Conservation (phyloP, 2,888 invertebrate species). For the Tachina fera region DNA sequence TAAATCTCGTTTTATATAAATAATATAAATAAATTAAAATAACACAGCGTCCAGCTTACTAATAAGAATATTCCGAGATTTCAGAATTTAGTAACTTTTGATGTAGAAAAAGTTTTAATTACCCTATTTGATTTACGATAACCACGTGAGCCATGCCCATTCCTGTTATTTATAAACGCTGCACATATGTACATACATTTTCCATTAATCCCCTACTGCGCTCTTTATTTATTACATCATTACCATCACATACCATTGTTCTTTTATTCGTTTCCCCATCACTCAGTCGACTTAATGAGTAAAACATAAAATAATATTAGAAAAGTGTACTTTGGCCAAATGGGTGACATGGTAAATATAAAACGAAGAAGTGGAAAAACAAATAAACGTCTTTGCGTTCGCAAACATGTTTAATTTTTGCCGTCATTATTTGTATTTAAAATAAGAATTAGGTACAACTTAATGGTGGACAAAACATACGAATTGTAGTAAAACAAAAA, state of each 20-base stretch:
- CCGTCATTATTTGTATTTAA: slow-evolving; percentile 42
- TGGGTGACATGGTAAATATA: slow-evolving; percentile 40
- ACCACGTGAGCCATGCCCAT: neutral
- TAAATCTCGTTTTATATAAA: no score
- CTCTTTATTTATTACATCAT: neutral
- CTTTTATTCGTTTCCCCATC: neutral
- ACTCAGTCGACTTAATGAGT: neutral
- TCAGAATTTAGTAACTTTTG: no score
- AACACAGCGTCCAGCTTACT: no score
- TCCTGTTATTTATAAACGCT: neutral
- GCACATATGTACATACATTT: neutral
- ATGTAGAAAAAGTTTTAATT: no score
- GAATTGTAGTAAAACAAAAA: neutral
- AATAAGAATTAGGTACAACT: slow-evolving; percentile 48
- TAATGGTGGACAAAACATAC: neutral
- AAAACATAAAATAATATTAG: slow-evolving; percentile 29
- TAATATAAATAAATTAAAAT: no score
- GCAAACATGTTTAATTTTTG: slow-evolving; percentile 39
- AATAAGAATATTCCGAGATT: no score
- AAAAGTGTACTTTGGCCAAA: slow-evolving; percentile 29
- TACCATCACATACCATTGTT: neutral
- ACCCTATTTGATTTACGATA: neutral
- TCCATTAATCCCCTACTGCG: neutral
- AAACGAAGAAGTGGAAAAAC: slow-evolving; percentile 2
- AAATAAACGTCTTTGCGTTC: slow-evolving; percentile 54